Evolutionary conservation across 2,888 invertebrate species (phyloP), one percentile per base, ranked within the genome.

Genomic region (Itoplectis maculator): DNA sequence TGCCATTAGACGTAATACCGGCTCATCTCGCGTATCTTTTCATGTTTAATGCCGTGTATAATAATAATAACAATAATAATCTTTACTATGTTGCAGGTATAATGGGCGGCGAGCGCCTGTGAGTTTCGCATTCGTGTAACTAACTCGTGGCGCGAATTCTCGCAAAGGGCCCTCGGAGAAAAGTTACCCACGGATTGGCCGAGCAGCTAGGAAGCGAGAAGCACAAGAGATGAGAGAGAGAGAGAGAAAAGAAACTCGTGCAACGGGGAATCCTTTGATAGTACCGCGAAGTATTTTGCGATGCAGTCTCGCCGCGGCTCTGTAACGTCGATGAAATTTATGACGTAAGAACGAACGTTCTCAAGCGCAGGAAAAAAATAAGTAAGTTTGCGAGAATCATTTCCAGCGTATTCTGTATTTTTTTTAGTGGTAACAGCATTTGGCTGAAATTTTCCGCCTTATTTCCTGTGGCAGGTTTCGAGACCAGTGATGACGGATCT

Each of bases 231-330:
- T n/a, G n/a, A n/a, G n/a, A n/a, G n/a, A n/a, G n/a, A n/a, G n/a
- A n/a, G 45, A 42, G 73, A 40, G 65, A 74, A 42, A 74, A 74
- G 61, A 68, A 69, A 74, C 74, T 74, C 61, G 68, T 79, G 79
- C 74, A 70, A 65, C 45, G 15, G 49, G 47, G 78, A 78, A 66
- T 70, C 70, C 82, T 79, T 82, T 79, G 79, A 70, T 40, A 70
- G 56, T 70, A 82, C 79, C 79, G 74, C 73, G 68, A 45, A 79
- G 35, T 56, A 78, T 40, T 70, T 56, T 20, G 42, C 54, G 47
- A 69, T 70, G 35, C 47, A 9, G 49, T 56, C 47, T n/a, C 18
- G 13, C 9, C 18, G 74, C n/a, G n/a, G n/a, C n/a, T n/a, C 68
- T 54, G 9, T 15, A 37, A 37, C 29, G 56, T 66, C 11, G 37